These are phyloP conservation scores for Phasianus colchicus DNA, from an alignment of 2,113 vertebrate species.

Conservation along the genomic window DNA sequence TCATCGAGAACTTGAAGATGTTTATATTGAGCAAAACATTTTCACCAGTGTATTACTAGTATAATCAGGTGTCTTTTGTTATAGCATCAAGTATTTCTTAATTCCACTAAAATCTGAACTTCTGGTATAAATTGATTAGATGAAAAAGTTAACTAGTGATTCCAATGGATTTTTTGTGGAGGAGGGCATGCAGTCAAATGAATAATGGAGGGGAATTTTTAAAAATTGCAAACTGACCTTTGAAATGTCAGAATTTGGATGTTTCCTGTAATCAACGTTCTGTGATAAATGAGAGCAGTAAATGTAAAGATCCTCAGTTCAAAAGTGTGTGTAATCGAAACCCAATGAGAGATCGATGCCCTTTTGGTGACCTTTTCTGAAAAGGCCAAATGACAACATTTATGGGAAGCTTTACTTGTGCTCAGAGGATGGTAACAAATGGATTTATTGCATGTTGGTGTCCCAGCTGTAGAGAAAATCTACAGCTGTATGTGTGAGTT, in stretches of 20 bases:
- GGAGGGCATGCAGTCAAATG: constrained; percentile 9
- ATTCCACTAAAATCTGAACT: neutral
- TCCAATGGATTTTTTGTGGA: constrained; percentile 3
- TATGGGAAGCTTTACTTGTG: constrained; percentile 10
- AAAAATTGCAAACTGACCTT: constrained; percentile 54
- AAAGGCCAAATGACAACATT: constrained; percentile 54
- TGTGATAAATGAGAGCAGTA: constrained; percentile 52
- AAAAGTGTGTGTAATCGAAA: constrained; percentile 48
- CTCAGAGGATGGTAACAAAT: constrained; percentile 26
- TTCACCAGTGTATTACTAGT: neutral
- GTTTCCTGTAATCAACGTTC: constrained; percentile 43
- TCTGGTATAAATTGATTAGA: neutral
- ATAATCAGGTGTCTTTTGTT: neutral
- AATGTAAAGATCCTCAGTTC: constrained; percentile 43
- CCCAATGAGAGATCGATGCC: constrained; percentile 56
- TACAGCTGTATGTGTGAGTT: neutral
- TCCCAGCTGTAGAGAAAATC: neutral
- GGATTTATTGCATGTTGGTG: neutral
- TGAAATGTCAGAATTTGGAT: constrained; percentile 64
- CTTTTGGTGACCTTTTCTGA: constrained; percentile 56
- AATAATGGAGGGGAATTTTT: constrained; percentile 44
- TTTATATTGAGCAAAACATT: neutral
- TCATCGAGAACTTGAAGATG: neutral
- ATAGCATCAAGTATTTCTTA: neutral
- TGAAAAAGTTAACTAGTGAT: neutral